These are phyloP conservation scores for Columba livia DNA, from an alignment of 2,113 vertebrate species.

Conservation along the genomic window DNA sequence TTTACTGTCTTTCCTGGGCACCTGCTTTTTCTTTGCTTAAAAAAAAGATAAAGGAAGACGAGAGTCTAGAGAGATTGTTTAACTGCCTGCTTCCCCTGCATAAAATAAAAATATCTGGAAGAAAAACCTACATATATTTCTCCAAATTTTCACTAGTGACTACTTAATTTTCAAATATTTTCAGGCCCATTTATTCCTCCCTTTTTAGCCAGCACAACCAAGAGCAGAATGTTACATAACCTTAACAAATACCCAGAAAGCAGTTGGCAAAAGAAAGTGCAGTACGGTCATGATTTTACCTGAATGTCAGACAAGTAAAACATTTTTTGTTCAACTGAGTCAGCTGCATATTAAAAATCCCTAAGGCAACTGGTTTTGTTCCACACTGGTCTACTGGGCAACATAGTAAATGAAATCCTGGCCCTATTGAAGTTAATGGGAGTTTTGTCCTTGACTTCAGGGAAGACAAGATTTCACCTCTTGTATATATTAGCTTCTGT, in stretches of 20 bases:
- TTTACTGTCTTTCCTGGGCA: not conserved
- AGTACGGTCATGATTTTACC: not conserved
- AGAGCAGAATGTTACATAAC: not conserved
- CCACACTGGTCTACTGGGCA: not conserved
- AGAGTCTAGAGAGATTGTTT: not conserved
- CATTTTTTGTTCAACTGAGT: not conserved
- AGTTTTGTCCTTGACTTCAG: slow-evolving; percentile 18
- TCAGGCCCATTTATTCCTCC: not conserved
- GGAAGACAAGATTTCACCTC: not conserved
- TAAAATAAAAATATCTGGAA: not conserved
- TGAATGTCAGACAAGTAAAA: slow-evolving; percentile 5
- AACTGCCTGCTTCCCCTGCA: not conserved
- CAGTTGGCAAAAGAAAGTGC: not conserved
- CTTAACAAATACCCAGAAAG: not conserved
- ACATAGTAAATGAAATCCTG: not conserved
- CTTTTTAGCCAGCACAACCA: not conserved
- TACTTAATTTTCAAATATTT: not conserved
- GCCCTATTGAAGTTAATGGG: not conserved
- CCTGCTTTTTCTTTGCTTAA: not conserved
- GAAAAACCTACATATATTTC: not conserved
- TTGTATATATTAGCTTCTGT: not conserved
- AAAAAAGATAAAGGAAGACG: not conserved
- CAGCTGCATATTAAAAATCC: not conserved
- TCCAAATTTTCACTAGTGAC: not conserved
- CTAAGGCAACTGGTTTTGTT: not conserved